Evolutionary conservation across 2,888 invertebrate genomes (phyloP), one percentile per base, ranked within the genome.

Genomic region (Pollenia amentaria): DNA sequence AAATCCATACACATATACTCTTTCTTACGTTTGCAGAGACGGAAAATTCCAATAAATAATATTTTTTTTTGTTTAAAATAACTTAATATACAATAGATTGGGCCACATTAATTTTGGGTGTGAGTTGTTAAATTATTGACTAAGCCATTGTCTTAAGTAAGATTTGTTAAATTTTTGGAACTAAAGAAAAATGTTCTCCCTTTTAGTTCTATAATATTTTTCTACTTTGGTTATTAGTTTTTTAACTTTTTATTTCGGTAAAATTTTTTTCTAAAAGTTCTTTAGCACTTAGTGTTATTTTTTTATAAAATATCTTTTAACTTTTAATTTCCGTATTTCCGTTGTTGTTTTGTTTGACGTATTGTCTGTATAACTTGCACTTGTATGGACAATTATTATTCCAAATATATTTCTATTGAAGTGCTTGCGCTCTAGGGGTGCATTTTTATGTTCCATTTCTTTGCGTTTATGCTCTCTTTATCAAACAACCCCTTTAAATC

Each of bases 401-500:
- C n/a, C 51, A 60, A 51, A 53, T 46, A 38, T 51, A 69, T 76
- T 87, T 72, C 46, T 40, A 16, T n/a, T 60, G 42, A 83, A 83
- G 51, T 79, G 57, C 70, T 84, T 84, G 51, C 80, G 53, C 76
- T 84, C 16, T 80, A n/a, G 80, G 85, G 87, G 51, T 72, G 76
- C 65, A 55, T 62, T 77, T n/a, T 65, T 67, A n/a, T 48, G 48
- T 84, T 87, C 51, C 72, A 44, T 65, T 81, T 51, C 18, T 1
- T 14, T 46, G 6, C n/a, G 51, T 57, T 67, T 67, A 9, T 21
- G 7, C 10, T 51, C 62, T 82, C 51, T 42, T 69, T 72, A 12
- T 29, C 10, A 67, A 84, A 76, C 84, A 80, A 77, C 79, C 79
- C 80, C 40, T 60, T n/a, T 44, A 65, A 90, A 90, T 90, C 90